Percentiles rank a stretch among this genome's conserved stretches.
phyloP scores from a whole-genome alignment of 2,797 vertebrate genomes.

The Alauda arvensis region DNA sequence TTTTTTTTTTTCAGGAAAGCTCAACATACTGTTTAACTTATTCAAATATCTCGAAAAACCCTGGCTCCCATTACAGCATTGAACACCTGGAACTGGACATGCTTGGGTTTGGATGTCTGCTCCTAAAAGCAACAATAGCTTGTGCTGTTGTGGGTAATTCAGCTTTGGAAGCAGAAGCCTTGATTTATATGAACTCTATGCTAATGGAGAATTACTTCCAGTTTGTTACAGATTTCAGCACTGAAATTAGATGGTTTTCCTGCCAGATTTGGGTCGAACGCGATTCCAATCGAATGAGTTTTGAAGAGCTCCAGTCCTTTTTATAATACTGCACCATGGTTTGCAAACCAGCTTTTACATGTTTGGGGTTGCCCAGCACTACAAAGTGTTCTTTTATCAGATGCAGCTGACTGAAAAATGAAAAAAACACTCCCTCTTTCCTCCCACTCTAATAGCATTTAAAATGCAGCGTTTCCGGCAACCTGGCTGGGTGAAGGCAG shows the following conservation, averaged over 20 bases:
- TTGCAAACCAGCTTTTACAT: conserved; percentile 37
- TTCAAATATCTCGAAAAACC: background rate
- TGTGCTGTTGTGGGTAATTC: conserved; percentile 21
- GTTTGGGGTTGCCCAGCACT: conserved; percentile 42
- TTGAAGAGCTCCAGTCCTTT: conserved; percentile 21
- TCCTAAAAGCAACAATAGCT: conserved; percentile 32
- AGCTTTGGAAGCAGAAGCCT: conserved; percentile 28
- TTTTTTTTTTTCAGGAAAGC: background rate
- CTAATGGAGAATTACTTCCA: conserved; percentile 47
- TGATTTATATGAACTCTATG: conserved; percentile 35
- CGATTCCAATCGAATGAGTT: background rate
- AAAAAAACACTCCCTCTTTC: conserved; percentile 22
- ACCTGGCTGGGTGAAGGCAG: background rate
- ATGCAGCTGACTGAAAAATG: conserved; percentile 58
- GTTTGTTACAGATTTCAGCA: conserved; percentile 45
- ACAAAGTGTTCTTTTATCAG: conserved; percentile 53
- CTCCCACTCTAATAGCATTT: conserved; percentile 46
- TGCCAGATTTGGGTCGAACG: conserved; percentile 25
- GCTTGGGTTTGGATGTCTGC: background rate
- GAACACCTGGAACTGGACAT: conserved; percentile 20
- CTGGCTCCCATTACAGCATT: background rate
- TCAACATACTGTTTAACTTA: background rate
- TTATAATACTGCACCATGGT: background rate
- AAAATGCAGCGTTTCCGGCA: conserved; percentile 18
- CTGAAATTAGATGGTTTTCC: conserved; percentile 10